Conservation (phyloP, 2,888 invertebrate genomes). For the Cheilosia pagana region DNA sequence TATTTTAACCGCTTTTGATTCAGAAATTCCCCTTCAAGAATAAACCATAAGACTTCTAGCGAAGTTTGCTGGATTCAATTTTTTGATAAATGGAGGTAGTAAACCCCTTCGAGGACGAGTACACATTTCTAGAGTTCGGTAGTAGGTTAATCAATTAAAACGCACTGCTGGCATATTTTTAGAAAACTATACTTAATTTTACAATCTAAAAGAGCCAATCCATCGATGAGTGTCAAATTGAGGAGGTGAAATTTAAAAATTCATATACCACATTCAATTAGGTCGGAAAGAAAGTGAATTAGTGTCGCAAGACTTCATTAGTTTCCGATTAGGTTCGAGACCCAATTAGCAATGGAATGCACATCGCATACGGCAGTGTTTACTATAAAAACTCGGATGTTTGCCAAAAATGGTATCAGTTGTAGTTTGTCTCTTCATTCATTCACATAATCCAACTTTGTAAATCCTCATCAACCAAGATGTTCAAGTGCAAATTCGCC, state of each 20-base stretch:
- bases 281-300: conserved; percentile 2
- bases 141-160: no score
- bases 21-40: no score
- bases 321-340: conserved; percentile 44
- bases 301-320: conserved; percentile 52
- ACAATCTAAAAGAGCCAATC: background rate
- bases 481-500: conserved; percentile 54
- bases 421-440: conserved; percentile 26
- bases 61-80: no score
- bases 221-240: conserved; percentile 11
- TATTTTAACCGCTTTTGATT: no score
- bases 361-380: background rate
- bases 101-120: no score
- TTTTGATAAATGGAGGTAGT: no score
- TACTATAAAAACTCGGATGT: conserved; percentile 52
- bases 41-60: no score
- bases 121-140: no score
- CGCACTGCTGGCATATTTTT: no score
- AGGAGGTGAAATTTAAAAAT: conserved; percentile 3
- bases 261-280: conserved; percentile 13
- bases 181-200: background rate
- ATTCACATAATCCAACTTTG: conserved; percentile 6
- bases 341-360: conserved; percentile 22
- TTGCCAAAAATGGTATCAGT: conserved; percentile 47
- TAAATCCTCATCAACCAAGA: conserved; percentile 9